Evolutionary conservation across 2,113 vertebrate species (phyloP).

Genomic region (Anolis sagrei): DNA sequence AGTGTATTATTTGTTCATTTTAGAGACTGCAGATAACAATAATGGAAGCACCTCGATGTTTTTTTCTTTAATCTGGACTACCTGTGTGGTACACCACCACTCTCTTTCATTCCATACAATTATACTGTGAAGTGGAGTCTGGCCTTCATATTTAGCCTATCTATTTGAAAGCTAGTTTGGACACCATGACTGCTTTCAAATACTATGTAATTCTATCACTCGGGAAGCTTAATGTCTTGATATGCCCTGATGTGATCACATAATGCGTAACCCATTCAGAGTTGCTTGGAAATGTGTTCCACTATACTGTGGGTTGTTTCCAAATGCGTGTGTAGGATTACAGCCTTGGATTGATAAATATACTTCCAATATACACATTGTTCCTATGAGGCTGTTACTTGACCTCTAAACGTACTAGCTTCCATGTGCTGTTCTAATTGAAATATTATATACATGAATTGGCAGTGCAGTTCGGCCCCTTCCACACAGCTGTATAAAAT

Average conservation of each 20-base stretch:
- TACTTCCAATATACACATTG: neutral
- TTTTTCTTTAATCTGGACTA: neutral
- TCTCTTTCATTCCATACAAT: neutral
- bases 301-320: neutral
- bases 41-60: neutral
- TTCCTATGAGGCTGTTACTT: neutral
- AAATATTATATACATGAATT: neutral
- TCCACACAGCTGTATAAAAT: no score
- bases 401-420: neutral
- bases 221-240: neutral
- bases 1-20: neutral
- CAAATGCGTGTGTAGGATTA: neutral
- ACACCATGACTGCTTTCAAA: neutral
- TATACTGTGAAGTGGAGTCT: neutral
- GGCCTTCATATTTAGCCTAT: neutral
- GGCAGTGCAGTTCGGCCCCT: neutral
- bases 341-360: constrained; percentile 11
- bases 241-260: neutral
- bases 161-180: neutral
- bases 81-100: neutral
- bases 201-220: neutral
- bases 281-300: neutral
- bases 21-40: neutral
- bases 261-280: neutral
- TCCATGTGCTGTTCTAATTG: neutral